phyloP scores from a whole-genome alignment of 1,140 invertebrate species.

The Drosophila sp. region DNA sequence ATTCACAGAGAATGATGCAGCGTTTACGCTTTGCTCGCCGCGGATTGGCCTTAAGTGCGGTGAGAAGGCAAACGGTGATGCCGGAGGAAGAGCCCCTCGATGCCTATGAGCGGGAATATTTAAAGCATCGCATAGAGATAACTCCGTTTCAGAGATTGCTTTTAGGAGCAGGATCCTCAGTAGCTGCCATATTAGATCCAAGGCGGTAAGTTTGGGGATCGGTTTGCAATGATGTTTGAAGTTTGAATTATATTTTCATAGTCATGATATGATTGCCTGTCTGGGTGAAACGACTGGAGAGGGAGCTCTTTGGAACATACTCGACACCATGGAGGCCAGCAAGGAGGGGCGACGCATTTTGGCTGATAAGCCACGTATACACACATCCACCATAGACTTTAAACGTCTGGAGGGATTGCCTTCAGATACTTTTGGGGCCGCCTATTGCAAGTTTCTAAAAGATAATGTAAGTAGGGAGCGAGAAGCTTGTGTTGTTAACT shows the following conservation, averaged over 20 bases:
- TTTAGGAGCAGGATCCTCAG: conserved; percentile 91
- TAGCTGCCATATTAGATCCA: conserved; percentile 89
- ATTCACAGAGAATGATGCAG: conserved; percentile 60
- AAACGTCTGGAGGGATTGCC: conserved; percentile 89
- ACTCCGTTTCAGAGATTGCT: conserved; percentile 89
- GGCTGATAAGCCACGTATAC: conserved; percentile 92
- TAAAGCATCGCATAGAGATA: conserved; percentile 88
- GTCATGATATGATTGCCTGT: conserved; percentile 96
- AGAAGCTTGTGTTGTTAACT: no score
- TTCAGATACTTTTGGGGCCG: conserved; percentile 91
- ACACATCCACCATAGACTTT: conserved; percentile 91
- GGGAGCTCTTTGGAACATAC: conserved; percentile 88
- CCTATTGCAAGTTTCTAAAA: conserved; percentile 92
- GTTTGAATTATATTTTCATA: conserved; percentile 42
- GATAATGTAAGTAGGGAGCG: conserved; percentile 86
- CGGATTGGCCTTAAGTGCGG: conserved; percentile 24
- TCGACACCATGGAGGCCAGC: conserved; percentile 84
- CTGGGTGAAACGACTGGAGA: conserved; percentile 95
- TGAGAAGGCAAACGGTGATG: conserved; percentile 18
- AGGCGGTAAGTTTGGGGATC: conserved; percentile 59
- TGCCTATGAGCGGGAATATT: conserved; percentile 68
- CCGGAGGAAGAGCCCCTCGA: conserved; percentile 45
- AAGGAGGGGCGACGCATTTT: conserved; percentile 90
- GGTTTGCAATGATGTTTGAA: background rate
- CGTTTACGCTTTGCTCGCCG: conserved; percentile 33